Percentiles rank a stretch among this genome's conserved stretches.
Evolutionary conservation across 2,113 vertebrate species (phyloP).

Genomic region (Dipodomys stephensi): DNA sequence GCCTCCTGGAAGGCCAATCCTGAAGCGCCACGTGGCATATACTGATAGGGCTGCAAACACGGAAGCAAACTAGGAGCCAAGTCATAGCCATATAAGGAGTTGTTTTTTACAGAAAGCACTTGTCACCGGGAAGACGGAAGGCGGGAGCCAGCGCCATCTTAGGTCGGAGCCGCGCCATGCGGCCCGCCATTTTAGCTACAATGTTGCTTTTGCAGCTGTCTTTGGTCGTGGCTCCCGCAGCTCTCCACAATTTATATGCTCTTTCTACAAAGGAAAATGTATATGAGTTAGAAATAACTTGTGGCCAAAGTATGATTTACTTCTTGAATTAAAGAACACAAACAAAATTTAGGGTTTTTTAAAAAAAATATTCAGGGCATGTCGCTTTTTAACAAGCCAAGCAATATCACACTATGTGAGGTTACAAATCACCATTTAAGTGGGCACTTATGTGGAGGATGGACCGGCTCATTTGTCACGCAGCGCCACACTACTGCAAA

Average conservation of each 20-base stretch:
- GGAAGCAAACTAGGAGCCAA: no score
- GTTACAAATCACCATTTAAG: neutral
- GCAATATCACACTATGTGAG: neutral
- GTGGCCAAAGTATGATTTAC: neutral
- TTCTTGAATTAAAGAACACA: neutral
- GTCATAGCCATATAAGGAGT: no score
- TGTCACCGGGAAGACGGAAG: no score
- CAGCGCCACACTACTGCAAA: neutral
- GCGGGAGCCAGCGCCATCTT: no score
- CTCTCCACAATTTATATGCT: slow-evolving; percentile 34
- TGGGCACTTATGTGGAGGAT: neutral
- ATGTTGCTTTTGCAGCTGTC: no score
- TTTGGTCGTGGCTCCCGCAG: no score
- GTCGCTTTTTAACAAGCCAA: neutral
- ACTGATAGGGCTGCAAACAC: no score
- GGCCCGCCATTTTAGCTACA: no score
- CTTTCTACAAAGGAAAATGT: neutral
- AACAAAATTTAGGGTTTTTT: neutral
- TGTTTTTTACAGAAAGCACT: no score
- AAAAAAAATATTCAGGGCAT: neutral
- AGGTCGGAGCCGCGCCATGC: no score
- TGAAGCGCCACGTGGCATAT: no score
- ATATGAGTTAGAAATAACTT: neutral
- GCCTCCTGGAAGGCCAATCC: no score
- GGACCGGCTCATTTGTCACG: slow-evolving; percentile 18